Conservation (phyloP, 2,888 invertebrate genomes). For the Caenorhabditis panamensis region DNA sequence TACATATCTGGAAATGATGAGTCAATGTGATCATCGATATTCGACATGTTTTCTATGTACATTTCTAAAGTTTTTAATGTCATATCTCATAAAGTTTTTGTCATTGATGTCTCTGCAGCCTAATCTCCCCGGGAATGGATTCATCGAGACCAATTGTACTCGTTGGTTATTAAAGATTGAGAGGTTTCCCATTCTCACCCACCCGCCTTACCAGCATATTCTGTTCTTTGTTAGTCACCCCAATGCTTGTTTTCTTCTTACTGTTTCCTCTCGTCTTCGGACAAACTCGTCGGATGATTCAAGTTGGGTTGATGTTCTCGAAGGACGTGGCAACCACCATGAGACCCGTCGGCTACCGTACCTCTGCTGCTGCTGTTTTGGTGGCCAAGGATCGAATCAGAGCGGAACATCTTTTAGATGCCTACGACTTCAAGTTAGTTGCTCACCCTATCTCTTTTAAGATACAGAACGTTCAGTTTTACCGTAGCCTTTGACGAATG, state of each 20-base stretch:
- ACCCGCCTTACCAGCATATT: not conserved
- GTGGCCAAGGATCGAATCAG: conserved; percentile 66
- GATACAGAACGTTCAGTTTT: too few relatives aligned
- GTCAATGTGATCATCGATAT: not conserved
- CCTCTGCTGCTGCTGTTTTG: conserved; percentile 66
- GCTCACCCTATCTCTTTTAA: not conserved
- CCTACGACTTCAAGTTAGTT: conserved; percentile 60
- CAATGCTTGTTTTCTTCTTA: conserved; percentile 4
- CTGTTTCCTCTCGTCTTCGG: not conserved
- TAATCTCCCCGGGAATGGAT: not conserved
- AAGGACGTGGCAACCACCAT: conserved; percentile 28
- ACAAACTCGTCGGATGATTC: conserved; percentile 25
- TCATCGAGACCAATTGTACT: conserved; percentile 17
- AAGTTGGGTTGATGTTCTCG: conserved; percentile 61
- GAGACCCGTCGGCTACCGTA: conserved; percentile 56
- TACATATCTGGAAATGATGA: conserved; percentile 1
- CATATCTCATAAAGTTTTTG: conserved; percentile 11
- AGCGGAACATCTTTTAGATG: conserved; percentile 61
- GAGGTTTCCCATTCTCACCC: conserved; percentile 49
- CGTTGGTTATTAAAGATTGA: conserved; percentile 35
- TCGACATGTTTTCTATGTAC: not conserved
- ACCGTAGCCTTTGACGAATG: conserved; percentile 68
- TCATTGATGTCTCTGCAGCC: not conserved
- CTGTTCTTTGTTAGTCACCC: conserved; percentile 2
- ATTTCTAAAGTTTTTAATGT: not conserved